Evolutionary conservation across 1,140 invertebrate species (phyloP).

Genomic region (Manduca sexta): DNA sequence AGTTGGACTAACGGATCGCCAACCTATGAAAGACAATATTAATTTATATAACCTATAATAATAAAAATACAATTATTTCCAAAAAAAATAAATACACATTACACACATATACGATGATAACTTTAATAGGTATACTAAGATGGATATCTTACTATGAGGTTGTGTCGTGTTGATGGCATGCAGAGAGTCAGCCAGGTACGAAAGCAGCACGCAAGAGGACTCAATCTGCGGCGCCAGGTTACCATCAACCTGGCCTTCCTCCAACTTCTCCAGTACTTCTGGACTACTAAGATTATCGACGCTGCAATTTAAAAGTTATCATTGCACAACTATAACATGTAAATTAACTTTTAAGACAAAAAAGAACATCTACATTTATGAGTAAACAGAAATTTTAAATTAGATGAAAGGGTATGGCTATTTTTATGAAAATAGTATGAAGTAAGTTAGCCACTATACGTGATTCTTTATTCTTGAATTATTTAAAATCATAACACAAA

Average conservation of each 20-base stretch:
- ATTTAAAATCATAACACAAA: no score
- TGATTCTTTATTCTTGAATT: no score
- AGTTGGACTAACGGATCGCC: constrained; percentile 78
- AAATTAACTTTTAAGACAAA: no score
- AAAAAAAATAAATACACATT: not conserved
- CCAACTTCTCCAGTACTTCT: constrained; percentile 64
- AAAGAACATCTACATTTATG: no score
- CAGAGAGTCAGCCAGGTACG: constrained; percentile 82
- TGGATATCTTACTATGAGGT: constrained; percentile 42
- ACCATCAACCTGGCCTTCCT: constrained; percentile 70
- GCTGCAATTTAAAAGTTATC: constrained; percentile 44
- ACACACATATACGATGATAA: constrained; percentile 2
- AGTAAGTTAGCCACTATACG: no score
- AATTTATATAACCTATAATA: not conserved
- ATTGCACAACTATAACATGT: no score
- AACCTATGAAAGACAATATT: constrained; percentile 59
- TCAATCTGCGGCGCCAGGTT: constrained; percentile 77
- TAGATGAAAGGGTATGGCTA: no score
- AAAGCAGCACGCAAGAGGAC: constrained; percentile 84
- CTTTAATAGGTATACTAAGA: not conserved
- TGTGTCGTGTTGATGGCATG: constrained; percentile 73
- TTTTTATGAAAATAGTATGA: no score
- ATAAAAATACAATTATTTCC: not conserved
- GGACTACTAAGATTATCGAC: constrained; percentile 67
- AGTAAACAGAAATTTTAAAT: no score